phyloP scores from a whole-genome alignment of 1,140 invertebrate species.

The Hetaerina americana region DNA sequence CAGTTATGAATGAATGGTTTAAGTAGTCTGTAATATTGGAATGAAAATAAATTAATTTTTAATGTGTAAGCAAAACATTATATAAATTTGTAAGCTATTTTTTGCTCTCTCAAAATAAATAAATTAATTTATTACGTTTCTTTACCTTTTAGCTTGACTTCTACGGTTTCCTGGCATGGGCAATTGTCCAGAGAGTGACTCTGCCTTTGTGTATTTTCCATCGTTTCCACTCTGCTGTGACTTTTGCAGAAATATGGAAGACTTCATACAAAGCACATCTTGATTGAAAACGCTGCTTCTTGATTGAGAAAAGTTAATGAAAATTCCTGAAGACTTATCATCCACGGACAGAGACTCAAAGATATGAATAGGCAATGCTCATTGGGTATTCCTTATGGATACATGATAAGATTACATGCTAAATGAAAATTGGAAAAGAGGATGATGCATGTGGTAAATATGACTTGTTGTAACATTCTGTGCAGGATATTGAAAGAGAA shows the following conservation, averaged over 20 bases:
- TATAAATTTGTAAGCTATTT: too few relatives aligned
- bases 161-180: conserved; percentile 89
- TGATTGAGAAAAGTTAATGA: too few relatives aligned
- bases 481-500: too few relatives aligned
- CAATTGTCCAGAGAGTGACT: conserved; percentile 82
- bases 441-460: not conserved
- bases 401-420: not conserved
- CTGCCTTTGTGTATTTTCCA: conserved; percentile 93
- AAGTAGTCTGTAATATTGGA: too few relatives aligned
- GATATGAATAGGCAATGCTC: not conserved
- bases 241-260: conserved; percentile 96
- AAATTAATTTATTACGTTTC: too few relatives aligned
- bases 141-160: conserved; percentile 74
- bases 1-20: too few relatives aligned
- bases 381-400: not conserved
- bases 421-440: not conserved
- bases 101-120: too few relatives aligned
- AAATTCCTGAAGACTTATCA: too few relatives aligned
- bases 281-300: conserved; percentile 52
- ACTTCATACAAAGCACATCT: conserved; percentile 87
- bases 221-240: conserved; percentile 92
- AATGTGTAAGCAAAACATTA: too few relatives aligned
- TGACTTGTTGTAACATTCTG: too few relatives aligned
- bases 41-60: too few relatives aligned
- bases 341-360: too few relatives aligned